These are phyloP conservation scores for Amblyopsis hoosieri DNA, from an alignment of 2,797 vertebrate genomes.

Conservation along the genomic window DNA sequence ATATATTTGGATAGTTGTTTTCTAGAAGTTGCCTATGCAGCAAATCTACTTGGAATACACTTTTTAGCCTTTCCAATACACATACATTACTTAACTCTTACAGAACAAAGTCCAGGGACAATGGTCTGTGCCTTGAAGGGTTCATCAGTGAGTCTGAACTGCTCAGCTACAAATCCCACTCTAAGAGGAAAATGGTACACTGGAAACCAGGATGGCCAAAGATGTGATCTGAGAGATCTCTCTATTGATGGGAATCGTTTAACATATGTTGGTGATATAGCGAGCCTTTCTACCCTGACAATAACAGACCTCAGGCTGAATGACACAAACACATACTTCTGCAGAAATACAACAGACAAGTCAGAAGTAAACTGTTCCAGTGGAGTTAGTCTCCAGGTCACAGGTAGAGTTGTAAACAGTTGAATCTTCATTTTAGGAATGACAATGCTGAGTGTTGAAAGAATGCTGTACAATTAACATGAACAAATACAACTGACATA, in stretches of 20 bases:
- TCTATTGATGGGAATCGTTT: not conserved
- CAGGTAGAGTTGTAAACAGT: slow-evolving; percentile 22
- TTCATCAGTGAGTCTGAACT: slow-evolving; percentile 30
- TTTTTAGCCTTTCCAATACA: too few relatives aligned
- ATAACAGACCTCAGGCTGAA: slow-evolving; percentile 16
- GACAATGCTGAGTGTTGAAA: too few relatives aligned
- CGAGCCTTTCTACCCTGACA: slow-evolving; percentile 1
- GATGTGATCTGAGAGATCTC: not conserved
- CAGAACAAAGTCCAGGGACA: too few relatives aligned
- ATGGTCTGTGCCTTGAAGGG: slow-evolving; percentile 35
- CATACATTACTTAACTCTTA: too few relatives aligned
- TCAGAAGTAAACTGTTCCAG: accelerated
- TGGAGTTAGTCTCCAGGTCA: not conserved
- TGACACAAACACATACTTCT: slow-evolving; percentile 4
- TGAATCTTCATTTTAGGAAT: too few relatives aligned
- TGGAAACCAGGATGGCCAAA: not conserved
- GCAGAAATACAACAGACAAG: not conserved
- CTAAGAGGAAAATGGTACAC: not conserved
- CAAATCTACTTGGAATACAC: not conserved
- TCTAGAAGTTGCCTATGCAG: too few relatives aligned
- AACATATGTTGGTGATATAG: not conserved
- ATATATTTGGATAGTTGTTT: too few relatives aligned
- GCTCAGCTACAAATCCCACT: not conserved
- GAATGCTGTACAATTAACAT: too few relatives aligned
- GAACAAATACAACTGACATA: not conserved